A percentile compares a stretch with the other conserved stretches of the same genome.
Conservation (phyloP, 1,140 invertebrate genomes). For the Drosophila rufa region DNA sequence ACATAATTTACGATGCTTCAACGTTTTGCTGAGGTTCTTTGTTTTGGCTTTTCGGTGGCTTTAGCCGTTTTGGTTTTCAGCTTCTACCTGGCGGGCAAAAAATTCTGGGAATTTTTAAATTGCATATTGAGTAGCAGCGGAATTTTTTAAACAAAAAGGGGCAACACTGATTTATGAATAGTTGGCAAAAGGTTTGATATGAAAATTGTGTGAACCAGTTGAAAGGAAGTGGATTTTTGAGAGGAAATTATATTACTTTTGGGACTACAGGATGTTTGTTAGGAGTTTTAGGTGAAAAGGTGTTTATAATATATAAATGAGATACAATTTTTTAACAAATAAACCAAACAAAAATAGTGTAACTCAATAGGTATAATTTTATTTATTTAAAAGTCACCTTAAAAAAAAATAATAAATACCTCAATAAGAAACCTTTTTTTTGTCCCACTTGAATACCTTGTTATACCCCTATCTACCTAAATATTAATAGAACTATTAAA, state of each 20-base stretch:
- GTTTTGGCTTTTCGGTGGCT: constrained; percentile 5
- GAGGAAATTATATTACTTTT: background rate
- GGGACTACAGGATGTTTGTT: too few species aligned
- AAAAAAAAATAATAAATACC: too few species aligned
- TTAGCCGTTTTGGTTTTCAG: constrained; percentile 28
- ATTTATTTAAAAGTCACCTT: too few species aligned
- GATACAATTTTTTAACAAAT: background rate
- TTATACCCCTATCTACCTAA: too few species aligned
- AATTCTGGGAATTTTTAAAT: constrained; percentile 73
- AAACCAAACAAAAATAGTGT: background rate
- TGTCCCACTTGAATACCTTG: background rate
- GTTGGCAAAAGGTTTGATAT: constrained; percentile 15
- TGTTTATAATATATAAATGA: background rate
- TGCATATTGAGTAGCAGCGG: constrained; percentile 63
- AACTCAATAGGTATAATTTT: too few species aligned
- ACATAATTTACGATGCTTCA: constrained; percentile 73
- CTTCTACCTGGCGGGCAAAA: constrained; percentile 53
- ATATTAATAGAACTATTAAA: background rate
- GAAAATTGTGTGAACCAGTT: constrained; percentile 33
- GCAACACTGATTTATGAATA: constrained; percentile 59
- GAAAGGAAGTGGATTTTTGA: constrained; percentile 17
- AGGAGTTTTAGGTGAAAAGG: background rate
- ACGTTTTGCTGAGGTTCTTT: constrained; percentile 14
- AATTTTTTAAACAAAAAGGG: constrained; percentile 35
- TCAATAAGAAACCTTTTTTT: too few species aligned